Conservation (phyloP, 2,888 invertebrate species). For the Scaptomyza polygonia region DNA sequence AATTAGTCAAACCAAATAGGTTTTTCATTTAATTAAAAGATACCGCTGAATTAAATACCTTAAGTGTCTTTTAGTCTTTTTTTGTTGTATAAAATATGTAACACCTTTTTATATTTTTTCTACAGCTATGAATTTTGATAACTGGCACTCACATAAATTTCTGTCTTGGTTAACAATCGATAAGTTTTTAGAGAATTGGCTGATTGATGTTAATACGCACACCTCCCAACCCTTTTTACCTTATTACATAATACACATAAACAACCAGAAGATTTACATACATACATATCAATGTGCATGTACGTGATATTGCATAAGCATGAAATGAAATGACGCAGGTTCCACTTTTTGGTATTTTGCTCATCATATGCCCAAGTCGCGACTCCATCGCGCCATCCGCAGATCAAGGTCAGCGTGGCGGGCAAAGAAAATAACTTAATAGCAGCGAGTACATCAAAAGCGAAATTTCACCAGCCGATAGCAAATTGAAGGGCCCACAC, state of each 20-base stretch:
- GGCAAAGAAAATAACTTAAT: slow-evolving; percentile 39
- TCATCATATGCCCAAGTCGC: slow-evolving; percentile 27
- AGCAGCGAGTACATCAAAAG: slow-evolving; percentile 35
- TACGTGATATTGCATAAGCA: slow-evolving; percentile 70
- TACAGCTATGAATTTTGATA: neutral
- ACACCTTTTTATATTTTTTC: no score
- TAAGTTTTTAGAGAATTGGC: slow-evolving; percentile 19
- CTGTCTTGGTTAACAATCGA: neutral
- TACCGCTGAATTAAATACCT: no score
- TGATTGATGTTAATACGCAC: slow-evolving; percentile 27
- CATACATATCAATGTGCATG: slow-evolving; percentile 52
- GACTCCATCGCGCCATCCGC: slow-evolving; percentile 32
- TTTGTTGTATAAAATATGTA: no score
- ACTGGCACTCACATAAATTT: neutral
- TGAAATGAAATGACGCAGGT: slow-evolving; percentile 41
- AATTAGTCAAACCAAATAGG: no score
- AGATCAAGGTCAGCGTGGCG: slow-evolving; percentile 65
- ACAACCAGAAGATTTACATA: slow-evolving; percentile 64
- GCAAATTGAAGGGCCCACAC: slow-evolving; percentile 39
- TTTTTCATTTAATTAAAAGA: no score
- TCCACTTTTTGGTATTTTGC: slow-evolving; percentile 8
- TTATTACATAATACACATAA: slow-evolving; percentile 63
- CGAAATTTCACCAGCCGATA: slow-evolving; percentile 68
- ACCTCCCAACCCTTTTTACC: slow-evolving; percentile 15
- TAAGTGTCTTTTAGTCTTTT: no score